Evolutionary conservation across 2,113 vertebrate species (phyloP).

Genomic region (Neopipo cinnamomea): DNA sequence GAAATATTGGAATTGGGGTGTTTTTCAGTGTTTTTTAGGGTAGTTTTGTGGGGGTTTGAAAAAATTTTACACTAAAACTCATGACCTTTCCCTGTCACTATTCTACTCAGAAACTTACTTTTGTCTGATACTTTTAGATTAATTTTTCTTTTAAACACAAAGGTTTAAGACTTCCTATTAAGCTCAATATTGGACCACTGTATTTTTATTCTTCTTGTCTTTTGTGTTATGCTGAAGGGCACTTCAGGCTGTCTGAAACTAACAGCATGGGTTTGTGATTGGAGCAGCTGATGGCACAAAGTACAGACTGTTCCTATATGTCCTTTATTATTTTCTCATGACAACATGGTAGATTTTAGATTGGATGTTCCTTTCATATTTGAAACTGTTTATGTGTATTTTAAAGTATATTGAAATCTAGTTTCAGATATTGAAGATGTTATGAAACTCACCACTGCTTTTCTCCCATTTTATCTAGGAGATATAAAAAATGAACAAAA

Average conservation of each 20-base stretch:
- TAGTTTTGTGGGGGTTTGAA: rapidly evolving
- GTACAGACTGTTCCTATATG: background rate
- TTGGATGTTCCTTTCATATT: background rate
- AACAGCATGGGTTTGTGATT: background rate
- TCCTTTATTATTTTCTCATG: slow-evolving; percentile 9
- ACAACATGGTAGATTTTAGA: background rate
- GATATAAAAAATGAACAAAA: background rate
- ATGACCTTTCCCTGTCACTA: background rate
- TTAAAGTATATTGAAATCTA: background rate
- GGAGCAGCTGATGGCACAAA: background rate
- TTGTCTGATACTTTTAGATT: background rate
- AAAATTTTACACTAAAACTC: background rate
- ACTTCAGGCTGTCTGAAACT: background rate
- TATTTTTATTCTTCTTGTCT: background rate
- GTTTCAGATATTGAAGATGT: background rate
- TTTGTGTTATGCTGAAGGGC: background rate
- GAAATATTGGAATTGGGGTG: background rate
- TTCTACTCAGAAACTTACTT: background rate
- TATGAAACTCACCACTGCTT: background rate
- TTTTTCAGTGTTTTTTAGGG: background rate
- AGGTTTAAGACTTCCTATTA: background rate
- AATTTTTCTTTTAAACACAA: background rate
- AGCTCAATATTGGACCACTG: background rate
- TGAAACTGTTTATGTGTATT: background rate
- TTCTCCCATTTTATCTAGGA: background rate